phyloP scores from a whole-genome alignment of 2,888 invertebrate species.

The Salpingus planirostris region DNA sequence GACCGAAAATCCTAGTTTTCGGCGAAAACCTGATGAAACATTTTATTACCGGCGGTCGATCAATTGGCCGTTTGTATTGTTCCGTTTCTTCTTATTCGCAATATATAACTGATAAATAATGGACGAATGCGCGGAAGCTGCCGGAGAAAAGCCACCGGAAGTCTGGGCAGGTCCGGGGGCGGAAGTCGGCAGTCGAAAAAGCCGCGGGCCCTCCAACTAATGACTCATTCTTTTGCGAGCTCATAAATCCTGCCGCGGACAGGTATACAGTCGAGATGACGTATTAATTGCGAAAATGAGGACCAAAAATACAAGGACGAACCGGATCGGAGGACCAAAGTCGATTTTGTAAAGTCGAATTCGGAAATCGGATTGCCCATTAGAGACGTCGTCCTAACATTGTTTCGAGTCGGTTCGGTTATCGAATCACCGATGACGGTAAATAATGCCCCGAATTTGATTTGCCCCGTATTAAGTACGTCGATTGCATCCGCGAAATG shows the following conservation, averaged over 20 bases:
- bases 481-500: too few species aligned
- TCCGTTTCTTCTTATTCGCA: too few species aligned
- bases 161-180: conserved; percentile 13
- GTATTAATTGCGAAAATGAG: conserved; percentile 16
- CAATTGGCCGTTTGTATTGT: conserved; percentile 1
- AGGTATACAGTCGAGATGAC: conserved; percentile 21
- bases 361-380: too few species aligned
- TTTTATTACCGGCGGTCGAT: too few species aligned
- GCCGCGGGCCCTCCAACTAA: conserved; percentile 30
- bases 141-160: conserved; percentile 11
- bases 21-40: conserved; percentile 4
- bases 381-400: too few species aligned
- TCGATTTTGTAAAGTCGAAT: too few species aligned
- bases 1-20: too few species aligned
- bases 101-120: too few species aligned
- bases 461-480: too few species aligned
- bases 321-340: background rate
- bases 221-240: conserved; percentile 32
- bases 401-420: too few species aligned
- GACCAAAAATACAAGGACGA: background rate
- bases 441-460: too few species aligned
- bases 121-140: conserved; percentile 8
- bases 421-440: too few species aligned
- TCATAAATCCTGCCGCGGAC: conserved; percentile 32
- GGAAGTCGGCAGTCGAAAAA: conserved; percentile 26